phyloP scores from a whole-genome alignment of 2,797 vertebrate genomes.

The Mus spretus region DNA sequence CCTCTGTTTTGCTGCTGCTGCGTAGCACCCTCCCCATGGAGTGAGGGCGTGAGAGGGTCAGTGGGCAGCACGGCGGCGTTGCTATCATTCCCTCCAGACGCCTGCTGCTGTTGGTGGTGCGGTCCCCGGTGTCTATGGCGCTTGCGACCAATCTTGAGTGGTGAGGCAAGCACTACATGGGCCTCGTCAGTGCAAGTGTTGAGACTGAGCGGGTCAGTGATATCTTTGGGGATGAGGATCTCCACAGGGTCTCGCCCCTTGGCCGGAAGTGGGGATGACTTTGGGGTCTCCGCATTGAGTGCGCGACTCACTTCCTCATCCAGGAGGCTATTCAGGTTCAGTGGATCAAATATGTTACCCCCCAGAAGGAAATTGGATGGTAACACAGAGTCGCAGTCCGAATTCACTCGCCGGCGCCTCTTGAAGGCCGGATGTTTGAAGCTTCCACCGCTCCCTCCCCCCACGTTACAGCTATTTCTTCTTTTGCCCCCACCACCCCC shows the following conservation, averaged over 20 bases:
- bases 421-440: constrained; percentile 93
- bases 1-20: constrained; percentile 70
- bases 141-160: constrained; percentile 88
- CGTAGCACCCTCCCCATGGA: constrained; percentile 74
- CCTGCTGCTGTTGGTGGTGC: constrained; percentile 86
- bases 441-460: constrained; percentile 85
- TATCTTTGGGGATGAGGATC: constrained; percentile 95
- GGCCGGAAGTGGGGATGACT: constrained; percentile 93
- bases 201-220: constrained; percentile 95
- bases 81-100: constrained; percentile 77
- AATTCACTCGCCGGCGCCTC: constrained; percentile 91
- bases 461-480: constrained; percentile 90
- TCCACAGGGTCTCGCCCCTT: constrained; percentile 92
- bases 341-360: constrained; percentile 96
- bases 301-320: constrained; percentile 95
- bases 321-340: constrained; percentile 96
- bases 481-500: constrained; percentile 86
- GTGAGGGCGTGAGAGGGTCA: constrained; percentile 73
- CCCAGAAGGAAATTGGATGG: constrained; percentile 95
- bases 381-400: constrained; percentile 92
- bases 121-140: constrained; percentile 92
- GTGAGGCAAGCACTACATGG: constrained; percentile 90
- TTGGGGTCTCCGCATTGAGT: constrained; percentile 95
- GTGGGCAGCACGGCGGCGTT: constrained; percentile 57
- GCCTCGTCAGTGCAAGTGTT: constrained; percentile 90